phyloP scores from a whole-genome alignment of 2,113 vertebrate species.

The Nycticryphes semicollaris region DNA sequence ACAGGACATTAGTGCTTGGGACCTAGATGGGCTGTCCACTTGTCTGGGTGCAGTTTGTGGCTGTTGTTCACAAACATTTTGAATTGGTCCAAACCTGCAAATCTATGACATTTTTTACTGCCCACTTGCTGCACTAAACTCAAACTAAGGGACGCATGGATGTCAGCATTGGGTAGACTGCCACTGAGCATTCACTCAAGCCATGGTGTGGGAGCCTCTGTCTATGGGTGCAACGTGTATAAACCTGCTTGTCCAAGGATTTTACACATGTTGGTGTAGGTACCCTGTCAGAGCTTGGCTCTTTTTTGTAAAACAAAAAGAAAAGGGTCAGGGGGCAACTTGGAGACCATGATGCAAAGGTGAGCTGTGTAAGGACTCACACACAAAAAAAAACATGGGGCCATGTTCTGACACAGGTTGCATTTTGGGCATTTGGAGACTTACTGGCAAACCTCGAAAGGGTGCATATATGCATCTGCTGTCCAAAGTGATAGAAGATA shows the following conservation, averaged over 20 bases:
- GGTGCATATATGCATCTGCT: background rate
- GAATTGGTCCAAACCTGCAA: background rate
- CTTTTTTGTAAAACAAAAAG: background rate
- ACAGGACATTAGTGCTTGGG: fast-evolving
- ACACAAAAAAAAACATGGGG: background rate
- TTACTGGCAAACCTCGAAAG: background rate
- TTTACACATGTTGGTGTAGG: background rate
- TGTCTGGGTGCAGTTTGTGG: background rate
- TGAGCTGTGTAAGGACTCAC: background rate
- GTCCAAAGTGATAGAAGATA: background rate
- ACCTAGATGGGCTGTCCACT: background rate
- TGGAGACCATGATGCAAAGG: background rate
- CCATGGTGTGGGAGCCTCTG: background rate
- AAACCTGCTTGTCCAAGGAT: background rate
- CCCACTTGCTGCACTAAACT: background rate
- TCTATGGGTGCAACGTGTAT: background rate
- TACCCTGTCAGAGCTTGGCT: background rate
- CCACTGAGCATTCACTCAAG: no score
- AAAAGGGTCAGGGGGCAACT: background rate
- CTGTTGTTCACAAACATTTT: background rate
- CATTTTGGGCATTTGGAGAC: background rate
- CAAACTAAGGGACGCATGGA: background rate
- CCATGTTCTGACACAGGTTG: background rate
- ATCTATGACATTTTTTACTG: background rate
- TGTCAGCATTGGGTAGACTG: background rate